Evolutionary conservation across 2,113 vertebrate species (phyloP).

Genomic region (Otocyon megalotis): DNA sequence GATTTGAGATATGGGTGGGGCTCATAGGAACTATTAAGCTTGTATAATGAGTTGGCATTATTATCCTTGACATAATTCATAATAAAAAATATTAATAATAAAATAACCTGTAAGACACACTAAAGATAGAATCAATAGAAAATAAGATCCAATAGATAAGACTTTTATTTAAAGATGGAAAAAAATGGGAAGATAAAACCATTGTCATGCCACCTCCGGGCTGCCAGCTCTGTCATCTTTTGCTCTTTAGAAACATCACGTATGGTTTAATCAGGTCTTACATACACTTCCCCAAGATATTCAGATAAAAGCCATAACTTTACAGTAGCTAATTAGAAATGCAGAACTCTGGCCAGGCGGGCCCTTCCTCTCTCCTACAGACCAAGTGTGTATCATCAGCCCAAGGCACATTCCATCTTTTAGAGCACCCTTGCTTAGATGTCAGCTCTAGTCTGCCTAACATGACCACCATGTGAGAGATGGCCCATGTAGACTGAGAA

Average conservation of each 20-base stretch:
- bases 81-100: background rate
- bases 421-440: background rate
- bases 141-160: background rate
- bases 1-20: background rate
- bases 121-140: background rate
- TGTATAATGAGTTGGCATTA: background rate
- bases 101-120: background rate
- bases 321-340: background rate
- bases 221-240: background rate
- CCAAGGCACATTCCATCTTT: background rate
- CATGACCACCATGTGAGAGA: background rate
- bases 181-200: background rate
- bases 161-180: background rate
- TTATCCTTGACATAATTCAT: background rate
- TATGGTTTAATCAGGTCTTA: background rate
- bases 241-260: background rate
- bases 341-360: background rate
- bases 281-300: background rate
- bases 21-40: background rate
- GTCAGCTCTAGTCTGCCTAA: background rate
- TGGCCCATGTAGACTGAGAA: background rate
- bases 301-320: background rate
- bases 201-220: background rate
- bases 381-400: background rate
- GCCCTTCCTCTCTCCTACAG: accelerated